Base-by-base conservation (phyloP, 1,140 invertebrate species). In the Pseudomyrmex sp. region DNA sequence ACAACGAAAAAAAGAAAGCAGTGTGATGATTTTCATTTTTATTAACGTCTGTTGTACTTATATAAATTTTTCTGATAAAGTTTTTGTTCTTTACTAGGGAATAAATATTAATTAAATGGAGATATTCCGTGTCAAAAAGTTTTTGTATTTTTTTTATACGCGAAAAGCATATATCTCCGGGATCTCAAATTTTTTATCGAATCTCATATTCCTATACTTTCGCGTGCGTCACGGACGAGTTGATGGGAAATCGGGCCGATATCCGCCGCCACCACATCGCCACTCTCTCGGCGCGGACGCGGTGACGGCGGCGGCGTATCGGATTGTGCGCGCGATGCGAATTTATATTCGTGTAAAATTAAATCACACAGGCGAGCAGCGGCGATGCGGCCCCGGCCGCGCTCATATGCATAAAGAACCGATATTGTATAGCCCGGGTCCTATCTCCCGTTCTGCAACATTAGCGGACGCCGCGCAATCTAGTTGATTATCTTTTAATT, bases 401-500 rank as follows among this genome's bases (percentile, higher is more conserved):
- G 88, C 85, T 84, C 90, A 92, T 92, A 92, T 92, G 92, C 92
- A 92, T 92, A 91, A 92, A 92, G 91, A 91, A 92, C 84, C 90
- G 88, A 91, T 80, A 80, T 91, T 90, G 90, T 90, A 48, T 85
- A 66, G 66, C 59, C 87, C 74, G 83, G 82, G 66, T 87, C 79
- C 87, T 91, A 91, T 91, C 90, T 91, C 62, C 83, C 89, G 91
- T 91, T 89, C 90, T 91, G 90, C 91, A 91, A 93, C 91, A 93
- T 92, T 92, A 93, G 88, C 89, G 90, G 74, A 68, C 76, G 65
- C 66, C 79, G 76, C 84, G 70, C 90, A 90, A 93, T 93, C 88
- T 87, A 87, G 79, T 91, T 90, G 92, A 93, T 93, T 93, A 93
- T 93, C 92, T 93, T 93, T 92, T 93, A 93, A 93, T 93, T 93